Conservation (phyloP, 1,140 invertebrate genomes). For the Scaptomyza pallida region DNA sequence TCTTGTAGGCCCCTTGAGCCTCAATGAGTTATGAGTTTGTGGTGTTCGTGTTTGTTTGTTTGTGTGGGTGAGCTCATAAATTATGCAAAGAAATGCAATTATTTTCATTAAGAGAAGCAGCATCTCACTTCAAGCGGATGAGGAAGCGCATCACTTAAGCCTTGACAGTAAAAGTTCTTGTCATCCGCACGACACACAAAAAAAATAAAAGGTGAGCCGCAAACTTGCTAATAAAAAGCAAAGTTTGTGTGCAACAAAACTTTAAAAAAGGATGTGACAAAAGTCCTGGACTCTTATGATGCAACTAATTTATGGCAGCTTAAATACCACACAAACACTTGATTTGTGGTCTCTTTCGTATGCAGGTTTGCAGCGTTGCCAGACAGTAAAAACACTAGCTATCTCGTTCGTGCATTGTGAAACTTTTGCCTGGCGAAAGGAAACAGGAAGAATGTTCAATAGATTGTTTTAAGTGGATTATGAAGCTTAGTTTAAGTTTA, state of each 20-base stretch:
- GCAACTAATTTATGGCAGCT: slow-evolving; percentile 31
- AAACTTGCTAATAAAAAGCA: slow-evolving; percentile 29
- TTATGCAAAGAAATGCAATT: slow-evolving; percentile 77
- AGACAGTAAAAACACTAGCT: background rate
- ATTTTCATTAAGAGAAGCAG: slow-evolving; percentile 69
- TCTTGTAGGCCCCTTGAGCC: slow-evolving; percentile 35
- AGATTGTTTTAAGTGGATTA: background rate
- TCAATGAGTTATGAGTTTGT: slow-evolving; percentile 32
- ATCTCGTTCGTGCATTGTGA: background rate
- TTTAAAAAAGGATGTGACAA: slow-evolving; percentile 4
- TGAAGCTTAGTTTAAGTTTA: no score
- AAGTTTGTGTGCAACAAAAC: slow-evolving; percentile 11
- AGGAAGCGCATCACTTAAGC: background rate
- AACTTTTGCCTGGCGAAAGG: background rate
- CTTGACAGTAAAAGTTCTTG: slow-evolving; percentile 14
- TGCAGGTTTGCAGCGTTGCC: background rate
- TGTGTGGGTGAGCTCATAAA: slow-evolving; percentile 56
- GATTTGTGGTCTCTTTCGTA: background rate
- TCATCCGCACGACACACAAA: background rate
- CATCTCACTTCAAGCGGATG: slow-evolving; percentile 11
- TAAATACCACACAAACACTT: background rate
- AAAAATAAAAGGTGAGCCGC: slow-evolving; percentile 31
- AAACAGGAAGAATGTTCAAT: background rate
- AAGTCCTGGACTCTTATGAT: slow-evolving; percentile 27
- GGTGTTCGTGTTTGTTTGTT: slow-evolving; percentile 9